Percentiles rank a stretch among this genome's conserved stretches.
Conservation (phyloP, 2,113 vertebrate genomes). For the Scolopax mira region DNA sequence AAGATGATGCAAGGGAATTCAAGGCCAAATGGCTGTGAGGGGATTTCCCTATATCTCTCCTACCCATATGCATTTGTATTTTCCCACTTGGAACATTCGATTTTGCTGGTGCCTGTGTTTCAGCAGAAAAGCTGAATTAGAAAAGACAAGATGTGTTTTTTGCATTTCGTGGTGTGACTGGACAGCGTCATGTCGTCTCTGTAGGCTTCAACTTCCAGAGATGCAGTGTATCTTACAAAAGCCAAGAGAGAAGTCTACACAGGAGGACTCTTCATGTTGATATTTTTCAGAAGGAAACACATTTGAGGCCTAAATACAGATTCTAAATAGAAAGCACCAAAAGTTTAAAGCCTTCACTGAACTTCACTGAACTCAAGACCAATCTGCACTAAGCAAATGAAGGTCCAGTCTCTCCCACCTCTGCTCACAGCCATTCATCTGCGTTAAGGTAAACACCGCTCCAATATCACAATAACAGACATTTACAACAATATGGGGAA, state of each 20-base stretch:
- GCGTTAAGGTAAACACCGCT: not conserved
- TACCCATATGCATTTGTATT: not conserved
- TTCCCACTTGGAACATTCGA: not conserved
- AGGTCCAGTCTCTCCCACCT: not conserved
- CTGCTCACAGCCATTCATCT: not conserved
- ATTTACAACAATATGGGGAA: not conserved
- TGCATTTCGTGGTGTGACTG: not conserved
- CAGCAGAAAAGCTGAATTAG: not conserved
- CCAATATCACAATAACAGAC: not conserved
- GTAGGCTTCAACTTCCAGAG: not conserved
- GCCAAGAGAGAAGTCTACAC: not conserved
- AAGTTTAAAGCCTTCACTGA: not conserved
- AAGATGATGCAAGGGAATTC: not conserved
- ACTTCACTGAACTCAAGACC: not conserved
- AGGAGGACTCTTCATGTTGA: not conserved
- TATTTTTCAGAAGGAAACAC: not conserved
- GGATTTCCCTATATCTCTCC: not conserved
- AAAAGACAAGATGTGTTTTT: not conserved
- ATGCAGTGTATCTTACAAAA: not conserved
- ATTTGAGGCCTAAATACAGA: not conserved
- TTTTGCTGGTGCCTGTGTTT: not conserved
- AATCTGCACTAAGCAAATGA: not conserved
- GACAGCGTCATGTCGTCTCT: rapidly evolving
- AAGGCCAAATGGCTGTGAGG: not conserved
- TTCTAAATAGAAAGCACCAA: not conserved